Base-by-base conservation (phyloP, 2,797 vertebrate species). In the Tragopan temminckii region DNA sequence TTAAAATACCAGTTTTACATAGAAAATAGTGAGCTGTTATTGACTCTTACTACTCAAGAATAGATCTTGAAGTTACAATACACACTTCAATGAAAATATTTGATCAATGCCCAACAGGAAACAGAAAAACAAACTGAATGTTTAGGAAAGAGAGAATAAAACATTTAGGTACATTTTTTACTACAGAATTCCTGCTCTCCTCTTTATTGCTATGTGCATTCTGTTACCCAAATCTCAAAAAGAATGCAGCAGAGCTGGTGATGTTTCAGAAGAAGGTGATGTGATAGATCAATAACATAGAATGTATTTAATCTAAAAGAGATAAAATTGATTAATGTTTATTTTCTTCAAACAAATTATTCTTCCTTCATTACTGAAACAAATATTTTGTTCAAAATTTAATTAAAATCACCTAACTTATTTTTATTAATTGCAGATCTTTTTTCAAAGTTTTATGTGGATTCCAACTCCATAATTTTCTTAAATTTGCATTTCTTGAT, bases 401-500 rank as follows among this genome's bases (percentile, higher is more conserved):
- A 36, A 38, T 46, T 43, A 17, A 43, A 76, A 52, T 45, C 2
- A 59, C 10, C 15, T 35, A 64, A 33, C 2, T 14, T 5, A 1
- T 16, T 4, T 52, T 63, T 46, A 48, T 48, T 24, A 52, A 52
- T 52, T 52, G 50, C 12, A 2, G 69, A 81, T 53, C 2, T 72
- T 38, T 52, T 88, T 79, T 64, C 10, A 16, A 20, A 66, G 42
- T 77, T 84, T 66, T 2, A 75, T 63, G n/a, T 33, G 20, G n/a
- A 52, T 80, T 93, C 80, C 8, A 71, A 29, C n/a, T 14, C 18
- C n/a, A 68, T 17, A 71, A 59, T 81, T 62, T 59, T 40, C 14
- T 64, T 80, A 70, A 80, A 82, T 74, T 88, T 25, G 86, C 23
- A 88, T 43, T 88, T 94, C 62, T 95, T 42, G 36, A 83, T 84